Conservation (phyloP, 2,888 invertebrate genomes). For the Hetaerina titia region DNA sequence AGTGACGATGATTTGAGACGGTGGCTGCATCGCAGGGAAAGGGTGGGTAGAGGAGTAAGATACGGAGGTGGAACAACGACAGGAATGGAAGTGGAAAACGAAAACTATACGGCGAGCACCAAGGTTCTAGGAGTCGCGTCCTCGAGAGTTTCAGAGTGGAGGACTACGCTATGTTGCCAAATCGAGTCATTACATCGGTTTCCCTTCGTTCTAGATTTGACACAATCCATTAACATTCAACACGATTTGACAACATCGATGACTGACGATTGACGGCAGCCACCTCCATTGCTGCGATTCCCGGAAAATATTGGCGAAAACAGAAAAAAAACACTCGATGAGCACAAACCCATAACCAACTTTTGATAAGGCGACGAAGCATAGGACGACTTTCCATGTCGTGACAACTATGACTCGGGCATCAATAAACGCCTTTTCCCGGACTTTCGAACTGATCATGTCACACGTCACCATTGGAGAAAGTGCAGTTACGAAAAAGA, state of each 20-base stretch:
- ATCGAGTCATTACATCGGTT: neutral
- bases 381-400: too few species aligned
- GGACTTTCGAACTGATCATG: too few species aligned
- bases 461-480: too few species aligned
- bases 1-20: neutral
- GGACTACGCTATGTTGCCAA: neutral
- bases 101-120: neutral
- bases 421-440: too few species aligned
- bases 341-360: too few species aligned
- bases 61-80: neutral
- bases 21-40: neutral
- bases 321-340: too few species aligned
- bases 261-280: too few species aligned
- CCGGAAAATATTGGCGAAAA: too few species aligned
- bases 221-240: neutral
- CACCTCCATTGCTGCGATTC: too few species aligned
- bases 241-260: neutral
- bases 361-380: too few species aligned
- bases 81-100: neutral
- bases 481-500: too few species aligned
- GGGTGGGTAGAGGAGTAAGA: neutral
- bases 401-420: too few species aligned
- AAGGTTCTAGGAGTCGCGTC: neutral
- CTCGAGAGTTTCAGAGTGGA: neutral
- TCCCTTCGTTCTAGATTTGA: neutral